These are phyloP conservation scores for Patella depressa DNA, from an alignment of 2,888 invertebrate species.

Conservation along the genomic window DNA sequence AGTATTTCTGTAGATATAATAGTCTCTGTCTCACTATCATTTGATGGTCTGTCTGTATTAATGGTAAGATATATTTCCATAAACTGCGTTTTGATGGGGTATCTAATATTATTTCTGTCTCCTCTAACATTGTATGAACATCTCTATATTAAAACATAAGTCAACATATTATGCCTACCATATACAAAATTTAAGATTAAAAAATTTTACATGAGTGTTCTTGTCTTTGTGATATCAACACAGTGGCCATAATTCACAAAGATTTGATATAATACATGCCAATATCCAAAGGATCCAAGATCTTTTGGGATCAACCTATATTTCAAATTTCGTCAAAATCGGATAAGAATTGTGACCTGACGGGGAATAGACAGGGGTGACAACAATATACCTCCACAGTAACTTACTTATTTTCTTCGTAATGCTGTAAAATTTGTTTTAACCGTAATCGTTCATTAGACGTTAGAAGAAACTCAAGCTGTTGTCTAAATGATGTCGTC, in stretches of 20 bases:
- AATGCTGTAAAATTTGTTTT: constrained; percentile 62
- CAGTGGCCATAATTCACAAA: too few species aligned
- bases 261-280: too few species aligned
- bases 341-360: too few species aligned
- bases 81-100: constrained; percentile 68
- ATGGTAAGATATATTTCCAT: constrained; percentile 66
- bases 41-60: constrained; percentile 61
- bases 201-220: too few species aligned
- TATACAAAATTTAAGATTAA: too few species aligned
- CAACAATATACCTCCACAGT: not conserved
- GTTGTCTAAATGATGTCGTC: constrained; percentile 50
- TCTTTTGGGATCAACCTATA: too few species aligned
- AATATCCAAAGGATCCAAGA: too few species aligned
- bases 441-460: constrained; percentile 63
- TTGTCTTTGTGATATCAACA: not conserved
- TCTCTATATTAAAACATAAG: constrained; percentile 47
- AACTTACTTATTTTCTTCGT: constrained; percentile 61
- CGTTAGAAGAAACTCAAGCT: constrained; percentile 66
- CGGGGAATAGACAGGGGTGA: too few species aligned
- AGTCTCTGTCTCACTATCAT: constrained; percentile 48
- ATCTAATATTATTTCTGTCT: constrained; percentile 62
- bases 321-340: too few species aligned
- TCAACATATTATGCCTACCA: too few species aligned
- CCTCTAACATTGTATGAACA: constrained; percentile 58
- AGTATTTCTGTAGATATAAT: not conserved